Percentiles rank a stretch among this genome's conserved stretches.
phyloP scores from a whole-genome alignment of 2,113 vertebrate genomes.

The Polypterus senegalus region DNA sequence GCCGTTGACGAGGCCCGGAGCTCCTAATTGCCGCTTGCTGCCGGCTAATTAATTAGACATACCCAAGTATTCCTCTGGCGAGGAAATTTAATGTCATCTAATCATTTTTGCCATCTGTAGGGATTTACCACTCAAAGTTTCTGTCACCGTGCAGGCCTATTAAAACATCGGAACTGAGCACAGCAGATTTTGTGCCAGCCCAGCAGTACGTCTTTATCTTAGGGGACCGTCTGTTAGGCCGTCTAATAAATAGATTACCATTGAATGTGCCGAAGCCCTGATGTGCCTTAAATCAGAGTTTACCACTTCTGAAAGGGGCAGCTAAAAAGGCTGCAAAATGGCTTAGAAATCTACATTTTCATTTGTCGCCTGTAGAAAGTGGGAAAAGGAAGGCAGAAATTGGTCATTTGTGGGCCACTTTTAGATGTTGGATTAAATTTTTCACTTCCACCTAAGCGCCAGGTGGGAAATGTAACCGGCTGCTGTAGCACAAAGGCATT shows the following conservation, averaged over 20 bases:
- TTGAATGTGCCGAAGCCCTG: slow-evolving; percentile 1
- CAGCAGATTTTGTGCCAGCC: slow-evolving; percentile 7
- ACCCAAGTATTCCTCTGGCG: slow-evolving; percentile 1
- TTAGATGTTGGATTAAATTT: too few species aligned
- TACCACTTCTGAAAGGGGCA: too few species aligned
- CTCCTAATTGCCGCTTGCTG: slow-evolving; percentile 3
- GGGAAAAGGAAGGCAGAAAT: too few species aligned
- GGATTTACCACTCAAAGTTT: neutral
- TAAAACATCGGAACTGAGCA: neutral
- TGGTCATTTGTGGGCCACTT: too few species aligned
- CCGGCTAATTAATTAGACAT: slow-evolving; percentile 5
- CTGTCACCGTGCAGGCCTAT: slow-evolving; percentile 5
- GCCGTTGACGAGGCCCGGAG: neutral
- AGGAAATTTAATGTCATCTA: neutral
- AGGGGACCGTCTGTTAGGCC: neutral
- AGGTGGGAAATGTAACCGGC: too few species aligned
- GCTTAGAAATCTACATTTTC: too few species aligned
- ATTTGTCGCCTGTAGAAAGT: too few species aligned
- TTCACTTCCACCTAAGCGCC: too few species aligned
- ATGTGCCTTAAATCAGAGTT: neutral
- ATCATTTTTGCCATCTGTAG: slow-evolving; percentile 4
- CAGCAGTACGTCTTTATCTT: slow-evolving; percentile 3
- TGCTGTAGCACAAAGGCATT: too few species aligned
- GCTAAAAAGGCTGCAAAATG: too few species aligned
- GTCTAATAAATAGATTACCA: slow-evolving; percentile 7